Base-by-base conservation (phyloP, 2,797 vertebrate species). In the Poecilia wingei region DNA sequence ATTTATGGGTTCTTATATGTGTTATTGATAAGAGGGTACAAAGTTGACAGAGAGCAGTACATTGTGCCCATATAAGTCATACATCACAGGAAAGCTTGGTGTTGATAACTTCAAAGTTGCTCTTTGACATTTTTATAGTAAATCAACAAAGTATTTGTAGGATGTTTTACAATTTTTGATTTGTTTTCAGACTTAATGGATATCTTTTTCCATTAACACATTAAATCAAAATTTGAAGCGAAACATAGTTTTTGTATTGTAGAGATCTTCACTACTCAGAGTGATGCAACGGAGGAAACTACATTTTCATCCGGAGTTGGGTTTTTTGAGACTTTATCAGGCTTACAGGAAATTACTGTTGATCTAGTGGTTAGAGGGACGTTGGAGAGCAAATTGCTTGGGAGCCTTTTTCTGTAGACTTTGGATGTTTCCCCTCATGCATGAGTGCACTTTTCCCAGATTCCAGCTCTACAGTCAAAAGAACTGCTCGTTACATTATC, bases 1-100 rank as follows among this genome's bases (percentile, higher is more conserved):
- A 16, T 16, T 77, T 41, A 39, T 0, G 57, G 41, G 18, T 3
- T 79, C 0, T 57, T 31, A 10, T 49, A 66, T 0, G 0, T 12
- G 20, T 43, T 20, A 25, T 68, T 74, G 74, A 84, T 90, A 87
- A 84, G 74, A 39, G 45, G 57, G 84, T 72, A 18, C 72, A 84
- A 79, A 82, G 79, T 70, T 47, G 57, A 78, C 36, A 6, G 57
- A 66, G 57, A 16, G 9, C 12, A 4, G 0, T 22, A 8, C 28
- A 4, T 33, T 3, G 20, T 70, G 3, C 78, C 61, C 57, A 31
- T 74, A 4, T 61, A 33, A 59, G 49, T 70, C 33, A 0, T 47
- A 39, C 64, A 28, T 51, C 2, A 25, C 41, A 9, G 3, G 13
- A 45, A 64, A 22, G 46, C 41, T 36, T 9, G 18, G 6, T 39